Conservation (phyloP, 2,113 vertebrate genomes). For the Pterocles burchelli region DNA sequence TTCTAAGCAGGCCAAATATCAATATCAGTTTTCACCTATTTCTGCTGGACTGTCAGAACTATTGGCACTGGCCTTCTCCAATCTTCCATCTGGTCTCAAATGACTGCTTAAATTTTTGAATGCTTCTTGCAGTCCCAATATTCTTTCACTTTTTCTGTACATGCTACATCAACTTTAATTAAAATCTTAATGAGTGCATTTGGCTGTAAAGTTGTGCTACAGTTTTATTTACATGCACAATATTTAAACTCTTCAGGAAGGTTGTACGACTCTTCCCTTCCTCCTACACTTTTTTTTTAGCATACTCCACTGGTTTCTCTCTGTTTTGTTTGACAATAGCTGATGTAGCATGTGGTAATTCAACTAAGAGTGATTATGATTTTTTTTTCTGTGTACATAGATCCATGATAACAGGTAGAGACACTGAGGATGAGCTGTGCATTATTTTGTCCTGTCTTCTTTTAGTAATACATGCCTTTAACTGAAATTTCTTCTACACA, state of each 20-base stretch:
- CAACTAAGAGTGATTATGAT: rapidly evolving
- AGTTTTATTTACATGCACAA: neutral
- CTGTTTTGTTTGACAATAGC: neutral
- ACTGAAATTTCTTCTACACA: neutral
- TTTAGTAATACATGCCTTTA: neutral
- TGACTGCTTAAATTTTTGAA: neutral
- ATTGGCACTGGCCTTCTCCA: neutral
- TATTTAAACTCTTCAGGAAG: neutral
- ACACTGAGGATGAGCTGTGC: neutral
- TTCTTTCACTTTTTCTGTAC: neutral
- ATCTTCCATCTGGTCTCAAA: neutral
- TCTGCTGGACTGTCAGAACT: neutral
- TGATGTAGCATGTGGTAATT: neutral
- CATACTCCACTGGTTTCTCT: neutral
- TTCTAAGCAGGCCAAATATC: neutral
- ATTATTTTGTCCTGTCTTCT: neutral
- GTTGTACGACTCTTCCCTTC: neutral
- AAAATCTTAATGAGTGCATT: neutral
- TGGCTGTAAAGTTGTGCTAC: neutral
- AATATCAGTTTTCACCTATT: neutral
- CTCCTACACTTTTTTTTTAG: rapidly evolving
- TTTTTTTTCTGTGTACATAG: neutral
- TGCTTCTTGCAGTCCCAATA: neutral
- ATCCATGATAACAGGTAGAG: neutral
- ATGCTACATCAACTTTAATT: neutral